Conservation (phyloP, 2,797 vertebrate species). For the Paramormyrops hopkinsi region DNA sequence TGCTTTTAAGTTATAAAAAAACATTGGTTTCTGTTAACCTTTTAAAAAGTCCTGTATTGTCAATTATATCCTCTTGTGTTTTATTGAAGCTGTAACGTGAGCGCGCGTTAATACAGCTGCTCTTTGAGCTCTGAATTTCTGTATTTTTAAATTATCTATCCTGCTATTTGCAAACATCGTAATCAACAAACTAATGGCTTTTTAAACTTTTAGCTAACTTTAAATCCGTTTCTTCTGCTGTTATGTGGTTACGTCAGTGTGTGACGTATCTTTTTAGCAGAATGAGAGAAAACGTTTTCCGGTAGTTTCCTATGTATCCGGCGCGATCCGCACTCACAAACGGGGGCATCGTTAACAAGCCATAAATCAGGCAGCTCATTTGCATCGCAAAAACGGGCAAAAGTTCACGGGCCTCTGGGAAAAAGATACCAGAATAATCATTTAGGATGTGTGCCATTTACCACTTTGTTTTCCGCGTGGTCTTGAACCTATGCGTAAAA, state of each 20-base stretch:
- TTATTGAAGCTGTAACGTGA: background rate
- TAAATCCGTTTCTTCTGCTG: background rate
- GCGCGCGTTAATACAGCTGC: too few species aligned
- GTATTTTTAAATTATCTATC: background rate
- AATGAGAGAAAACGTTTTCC: background rate
- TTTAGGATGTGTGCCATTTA: background rate
- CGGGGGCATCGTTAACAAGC: background rate
- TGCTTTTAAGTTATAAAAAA: background rate
- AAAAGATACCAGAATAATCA: background rate
- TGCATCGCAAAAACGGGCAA: background rate
- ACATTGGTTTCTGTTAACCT: background rate
- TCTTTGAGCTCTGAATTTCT: background rate
- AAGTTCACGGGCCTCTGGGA: background rate
- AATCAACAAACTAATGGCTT: background rate
- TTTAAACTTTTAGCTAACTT: background rate
- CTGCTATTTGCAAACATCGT: background rate
- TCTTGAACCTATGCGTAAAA: background rate
- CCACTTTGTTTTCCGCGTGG: background rate
- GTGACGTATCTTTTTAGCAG: background rate
- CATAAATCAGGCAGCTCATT: background rate
- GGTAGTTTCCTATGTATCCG: background rate
- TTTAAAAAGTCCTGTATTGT: background rate
- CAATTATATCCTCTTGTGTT: background rate
- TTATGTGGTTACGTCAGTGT: background rate
- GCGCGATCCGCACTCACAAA: background rate